Evolutionary conservation across 2,797 vertebrate species (phyloP).

Genomic region (Zalophus californianus): DNA sequence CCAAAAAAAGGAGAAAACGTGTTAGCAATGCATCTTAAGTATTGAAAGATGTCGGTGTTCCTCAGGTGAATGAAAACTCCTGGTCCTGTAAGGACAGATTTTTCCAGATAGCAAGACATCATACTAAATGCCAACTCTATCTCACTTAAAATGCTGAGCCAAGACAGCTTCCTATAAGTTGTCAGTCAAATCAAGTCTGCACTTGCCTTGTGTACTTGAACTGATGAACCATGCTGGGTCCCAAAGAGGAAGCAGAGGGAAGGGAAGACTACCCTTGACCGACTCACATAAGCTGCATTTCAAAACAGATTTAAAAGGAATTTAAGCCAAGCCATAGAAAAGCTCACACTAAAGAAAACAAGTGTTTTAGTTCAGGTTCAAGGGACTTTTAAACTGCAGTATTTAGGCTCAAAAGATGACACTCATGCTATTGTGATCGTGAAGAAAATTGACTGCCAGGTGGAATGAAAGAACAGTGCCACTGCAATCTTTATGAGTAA

Average conservation of each 20-base stretch:
- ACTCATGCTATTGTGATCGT: background rate
- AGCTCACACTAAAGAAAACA: conserved; percentile 52
- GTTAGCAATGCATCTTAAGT: background rate
- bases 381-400: background rate
- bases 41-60: conserved; percentile 54
- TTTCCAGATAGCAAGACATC: conserved; percentile 37
- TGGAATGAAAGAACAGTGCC: conserved; percentile 71
- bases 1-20: background rate
- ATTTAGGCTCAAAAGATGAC: conserved; percentile 67
- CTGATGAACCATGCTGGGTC: background rate
- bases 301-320: conserved; percentile 33
- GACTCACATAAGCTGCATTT: conserved; percentile 43
- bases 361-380: conserved; percentile 41
- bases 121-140: background rate
- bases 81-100: background rate
- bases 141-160: background rate
- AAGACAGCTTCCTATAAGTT: background rate
- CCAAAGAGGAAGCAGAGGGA: background rate
- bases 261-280: background rate
- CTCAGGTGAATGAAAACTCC: conserved; percentile 48
- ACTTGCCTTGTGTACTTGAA: background rate
- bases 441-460: conserved; percentile 70
- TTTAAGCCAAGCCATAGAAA: background rate
- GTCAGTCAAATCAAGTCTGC: background rate
- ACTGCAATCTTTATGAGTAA: conserved; percentile 74